Percentiles rank a stretch among this genome's conserved stretches.
These are phyloP conservation scores for Diogma glabrata DNA, from an alignment of 2,888 invertebrate species.

Conservation along the genomic window DNA sequence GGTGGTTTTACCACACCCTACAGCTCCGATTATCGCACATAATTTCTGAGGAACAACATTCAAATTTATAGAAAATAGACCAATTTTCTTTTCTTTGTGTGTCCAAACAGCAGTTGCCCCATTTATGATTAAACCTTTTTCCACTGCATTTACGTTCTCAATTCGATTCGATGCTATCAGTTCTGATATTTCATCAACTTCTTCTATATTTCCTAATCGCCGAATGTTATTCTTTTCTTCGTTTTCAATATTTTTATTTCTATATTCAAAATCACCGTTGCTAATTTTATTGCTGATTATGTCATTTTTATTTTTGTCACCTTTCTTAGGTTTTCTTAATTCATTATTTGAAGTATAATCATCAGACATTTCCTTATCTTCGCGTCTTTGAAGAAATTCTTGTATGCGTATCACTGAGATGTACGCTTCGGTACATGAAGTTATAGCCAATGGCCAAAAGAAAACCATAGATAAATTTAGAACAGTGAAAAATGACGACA, in stretches of 20 bases:
- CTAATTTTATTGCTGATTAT: conserved; percentile 2
- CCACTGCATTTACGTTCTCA: conserved; percentile 7
- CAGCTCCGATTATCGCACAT: conserved; percentile 57
- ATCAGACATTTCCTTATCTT: conserved; percentile 20
- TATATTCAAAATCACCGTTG: not conserved
- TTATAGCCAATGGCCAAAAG: conserved; percentile 68
- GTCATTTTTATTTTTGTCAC: not conserved
- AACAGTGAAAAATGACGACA: conserved; percentile 71
- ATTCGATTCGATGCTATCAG: conserved; percentile 9
- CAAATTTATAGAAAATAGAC: conserved; percentile 14
- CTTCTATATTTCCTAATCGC: conserved; percentile 12
- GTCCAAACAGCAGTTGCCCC: conserved; percentile 14
- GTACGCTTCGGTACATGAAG: conserved; percentile 61
- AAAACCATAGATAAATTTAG: conserved; percentile 66
- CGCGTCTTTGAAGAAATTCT: conserved; percentile 42
- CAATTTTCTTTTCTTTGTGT: conserved; percentile 3
- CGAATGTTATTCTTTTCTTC: conserved; percentile 19
- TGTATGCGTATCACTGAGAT: conserved; percentile 63
- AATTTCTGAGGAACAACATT: conserved; percentile 27
- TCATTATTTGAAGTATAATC: not conserved
- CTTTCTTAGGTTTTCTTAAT: too few relatives aligned
- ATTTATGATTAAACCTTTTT: conserved; percentile 13
- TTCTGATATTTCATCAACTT: conserved; percentile 5
- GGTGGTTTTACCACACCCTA: conserved; percentile 65
- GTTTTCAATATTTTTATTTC: conserved; percentile 15